Base-by-base conservation (phyloP, 1,140 invertebrate genomes). In the Diorhabda elongata region DNA sequence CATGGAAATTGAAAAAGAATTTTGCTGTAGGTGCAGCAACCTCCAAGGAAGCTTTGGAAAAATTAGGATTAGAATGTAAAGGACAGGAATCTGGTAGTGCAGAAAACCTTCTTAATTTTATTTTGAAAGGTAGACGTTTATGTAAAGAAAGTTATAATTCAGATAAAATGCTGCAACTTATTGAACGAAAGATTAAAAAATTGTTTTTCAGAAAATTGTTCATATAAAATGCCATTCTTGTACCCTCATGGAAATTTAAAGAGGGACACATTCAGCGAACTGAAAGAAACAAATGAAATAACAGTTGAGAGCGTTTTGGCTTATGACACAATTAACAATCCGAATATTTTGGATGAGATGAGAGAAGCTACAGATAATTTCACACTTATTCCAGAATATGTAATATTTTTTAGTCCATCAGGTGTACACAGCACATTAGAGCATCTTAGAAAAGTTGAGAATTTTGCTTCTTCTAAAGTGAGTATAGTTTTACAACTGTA, bases 381-480 rank as follows among this genome's bases (percentile, higher is more conserved):
- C 69, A 71, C 56, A 61, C 67, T 64, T 11, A 69, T 81, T 9
- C 78, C 82, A 42, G 76, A 80, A 67, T 79, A 69, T 75, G 68
- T 84, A 5, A 78, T 83, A 41, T 84, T 82, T 74, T 84, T 84
- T 73, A 84, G 83, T 76, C 83, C 83, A 6, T 84, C 83, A 42
- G 83, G 83, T 62, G 66, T 77, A n/a, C 62, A 66, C 5, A 72
- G 66, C 69, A 72, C 69, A 4, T 65, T 77, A 43, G 56, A 68
- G 70, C 62, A 67, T 76, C 68, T 76, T 79, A 58, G 73, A 76
- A 72, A 70, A 75, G 43, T 69, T 79, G 57, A 64, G 42, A 57
- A 71, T 65, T 67, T 75, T 58, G 44, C 71, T 45, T 64, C 75
- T 64, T 62, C 75, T 66, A 76, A 78, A 65, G 73, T 81, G 57